Base-by-base conservation (phyloP, 2,113 vertebrate genomes). In the Xyrauchen texanus region DNA sequence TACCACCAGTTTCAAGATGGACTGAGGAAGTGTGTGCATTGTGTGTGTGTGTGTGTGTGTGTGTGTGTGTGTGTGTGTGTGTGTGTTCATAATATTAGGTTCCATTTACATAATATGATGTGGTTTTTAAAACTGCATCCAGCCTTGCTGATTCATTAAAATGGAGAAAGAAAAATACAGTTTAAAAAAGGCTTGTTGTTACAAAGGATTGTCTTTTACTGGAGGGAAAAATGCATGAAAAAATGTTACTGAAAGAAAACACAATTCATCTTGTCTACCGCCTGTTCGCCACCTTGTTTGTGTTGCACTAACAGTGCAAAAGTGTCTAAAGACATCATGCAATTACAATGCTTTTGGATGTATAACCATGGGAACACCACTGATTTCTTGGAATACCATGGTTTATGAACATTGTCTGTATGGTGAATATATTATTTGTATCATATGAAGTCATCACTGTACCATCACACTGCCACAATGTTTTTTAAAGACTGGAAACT, bases 31-130 rank as follows among this genome's bases (percentile, higher is more conserved):
- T 34, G 21, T 34, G 21, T 34, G 21, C 21, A 34, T 34, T 34
- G 77, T 79, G 76, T 78, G 66, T 53, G 49, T 45, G 42, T 68
- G 21, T 64, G 77, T 49, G 46, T 79, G 61, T 66, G n/a, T 80
- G n/a, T 34, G 77, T 79, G 76, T 78, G 66, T 34, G 77, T 79
- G 76, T 78, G 66, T 34, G 77, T 79, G 76, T 78, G 66, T 34
- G 3, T 34, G 21, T 34, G 21, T 34, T 34, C 21, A 16, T 55
- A 76, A 76, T 55, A 65, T 76, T 76, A 64, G 74, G 62, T 75
- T 75, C 61, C 63, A 52, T 60, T 80, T 57, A 74, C 70, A 80
- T 65, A 65, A 80, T 68, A 44, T 80, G 78, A 51, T 57, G 74
- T 76, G 74, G 74, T 76, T 76, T 76, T 76, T 16, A 42, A 76